phyloP scores from a whole-genome alignment of 2,113 vertebrate species.

The Lates calcarifer region DNA sequence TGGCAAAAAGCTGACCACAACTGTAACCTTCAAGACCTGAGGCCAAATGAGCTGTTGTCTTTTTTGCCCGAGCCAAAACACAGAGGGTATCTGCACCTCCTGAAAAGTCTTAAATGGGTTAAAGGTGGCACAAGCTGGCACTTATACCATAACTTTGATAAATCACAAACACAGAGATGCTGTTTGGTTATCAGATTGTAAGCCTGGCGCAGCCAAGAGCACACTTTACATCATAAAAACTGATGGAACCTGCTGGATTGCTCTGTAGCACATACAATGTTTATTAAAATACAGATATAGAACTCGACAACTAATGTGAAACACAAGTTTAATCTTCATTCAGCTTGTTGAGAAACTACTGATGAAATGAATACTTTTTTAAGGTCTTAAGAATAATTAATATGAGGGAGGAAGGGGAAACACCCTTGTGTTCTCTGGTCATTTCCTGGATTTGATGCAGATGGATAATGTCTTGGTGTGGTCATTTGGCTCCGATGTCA shows the following conservation, averaged over 20 bases:
- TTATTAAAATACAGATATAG: too few species aligned
- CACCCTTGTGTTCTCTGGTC: background rate
- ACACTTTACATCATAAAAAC: too few species aligned
- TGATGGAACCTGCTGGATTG: too few species aligned
- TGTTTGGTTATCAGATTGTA: background rate
- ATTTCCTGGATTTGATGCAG: slow-evolving; percentile 13
- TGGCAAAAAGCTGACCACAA: slow-evolving; percentile 39
- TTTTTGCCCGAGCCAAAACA: background rate
- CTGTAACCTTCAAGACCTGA: slow-evolving; percentile 24
- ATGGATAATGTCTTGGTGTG: background rate
- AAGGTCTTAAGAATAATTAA: background rate
- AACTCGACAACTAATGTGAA: too few species aligned
- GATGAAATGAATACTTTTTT: background rate
- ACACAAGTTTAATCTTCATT: too few species aligned
- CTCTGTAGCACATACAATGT: too few species aligned
- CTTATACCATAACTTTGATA: background rate
- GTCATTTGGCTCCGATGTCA: background rate
- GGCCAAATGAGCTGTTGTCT: slow-evolving; percentile 1
- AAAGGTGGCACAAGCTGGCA: background rate
- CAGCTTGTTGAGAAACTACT: background rate
- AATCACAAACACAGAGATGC: background rate
- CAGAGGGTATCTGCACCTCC: background rate
- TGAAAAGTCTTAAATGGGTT: background rate
- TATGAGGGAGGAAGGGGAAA: background rate
- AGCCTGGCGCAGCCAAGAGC: too few species aligned